These are phyloP conservation scores for Zoanthus gigantus DNA, from an alignment of 92 coral and sea anemone species.

Conservation along the genomic window DNA sequence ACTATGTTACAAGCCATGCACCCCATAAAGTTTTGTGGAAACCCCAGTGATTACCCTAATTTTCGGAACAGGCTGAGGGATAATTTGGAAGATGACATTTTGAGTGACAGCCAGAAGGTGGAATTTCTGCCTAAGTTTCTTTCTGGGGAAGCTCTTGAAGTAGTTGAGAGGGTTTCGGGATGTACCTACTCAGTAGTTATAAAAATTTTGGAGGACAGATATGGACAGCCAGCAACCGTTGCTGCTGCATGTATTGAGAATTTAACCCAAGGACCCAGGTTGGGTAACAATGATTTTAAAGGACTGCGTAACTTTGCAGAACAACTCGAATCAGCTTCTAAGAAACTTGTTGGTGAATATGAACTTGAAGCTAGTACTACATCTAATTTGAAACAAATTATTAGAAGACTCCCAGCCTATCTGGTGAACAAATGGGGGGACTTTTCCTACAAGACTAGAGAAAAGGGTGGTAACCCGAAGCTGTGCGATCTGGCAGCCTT, in stretches of 20 bases:
- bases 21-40: conserved; percentile 48
- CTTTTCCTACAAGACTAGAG: conserved; percentile 54
- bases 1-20: conserved; percentile 70
- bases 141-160: conserved; percentile 67
- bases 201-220: conserved; percentile 55
- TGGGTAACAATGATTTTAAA: conserved; percentile 38
- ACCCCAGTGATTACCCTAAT: conserved; percentile 59
- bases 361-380: conserved; percentile 66
- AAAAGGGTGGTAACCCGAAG: conserved; percentile 51
- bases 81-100: conserved; percentile 55
- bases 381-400: conserved; percentile 60
- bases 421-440: conserved; percentile 68
- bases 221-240: conserved; percentile 70
- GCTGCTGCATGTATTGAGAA: conserved; percentile 71
- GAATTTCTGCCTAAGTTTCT: conserved; percentile 66
- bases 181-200: conserved; percentile 63
- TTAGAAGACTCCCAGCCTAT: conserved; percentile 54
- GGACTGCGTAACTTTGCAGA: conserved; percentile 69
- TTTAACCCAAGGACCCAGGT: conserved; percentile 52
- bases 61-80: conserved; percentile 48
- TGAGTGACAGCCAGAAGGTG: conserved; percentile 57
- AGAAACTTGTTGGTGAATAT: conserved; percentile 14
- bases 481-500: conserved; percentile 31
- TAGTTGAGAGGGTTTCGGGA: conserved; percentile 60
- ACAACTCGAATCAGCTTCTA: conserved; percentile 46